These are phyloP conservation scores for Tiliqua scincoides DNA, from an alignment of 2,113 vertebrate genomes.

Conservation along the genomic window DNA sequence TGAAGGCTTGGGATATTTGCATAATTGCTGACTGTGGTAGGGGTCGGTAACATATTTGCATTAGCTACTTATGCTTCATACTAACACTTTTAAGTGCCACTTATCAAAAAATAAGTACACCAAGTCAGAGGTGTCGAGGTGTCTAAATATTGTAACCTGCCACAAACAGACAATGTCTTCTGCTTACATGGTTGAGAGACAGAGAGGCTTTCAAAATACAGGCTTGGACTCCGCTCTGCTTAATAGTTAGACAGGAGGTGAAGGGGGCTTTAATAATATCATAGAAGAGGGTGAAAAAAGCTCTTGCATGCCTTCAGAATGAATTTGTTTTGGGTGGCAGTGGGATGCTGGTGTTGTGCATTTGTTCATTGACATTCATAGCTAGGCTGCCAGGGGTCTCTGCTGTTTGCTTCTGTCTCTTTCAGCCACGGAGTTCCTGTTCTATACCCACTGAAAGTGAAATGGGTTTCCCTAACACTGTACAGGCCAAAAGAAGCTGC, in stretches of 20 bases:
- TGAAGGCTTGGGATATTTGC: constrained; percentile 82
- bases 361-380: constrained; percentile 49
- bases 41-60: constrained; percentile 86
- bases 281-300: constrained; percentile 61
- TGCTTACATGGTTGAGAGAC: constrained; percentile 58
- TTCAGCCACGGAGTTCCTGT: constrained; percentile 50
- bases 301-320: constrained; percentile 33
- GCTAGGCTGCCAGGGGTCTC: constrained; percentile 36
- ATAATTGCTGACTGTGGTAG: constrained; percentile 83
- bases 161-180: constrained; percentile 70
- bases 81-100: constrained; percentile 83
- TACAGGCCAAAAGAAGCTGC: constrained; percentile 42
- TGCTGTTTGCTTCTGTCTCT: constrained; percentile 41
- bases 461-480: constrained; percentile 49
- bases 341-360: constrained; percentile 15
- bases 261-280: constrained; percentile 66
- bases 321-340: constrained; percentile 58
- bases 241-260: constrained; percentile 63
- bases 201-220: constrained; percentile 66
- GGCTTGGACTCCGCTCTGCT: constrained; percentile 68
- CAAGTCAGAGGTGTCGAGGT: constrained; percentile 79
- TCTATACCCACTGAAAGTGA: constrained; percentile 13
- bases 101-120: constrained; percentile 80
- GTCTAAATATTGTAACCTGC: constrained; percentile 77
- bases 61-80: constrained; percentile 84